These are phyloP conservation scores for Sesia bembeciformis DNA, from an alignment of 2,888 invertebrate genomes.

Conservation along the genomic window DNA sequence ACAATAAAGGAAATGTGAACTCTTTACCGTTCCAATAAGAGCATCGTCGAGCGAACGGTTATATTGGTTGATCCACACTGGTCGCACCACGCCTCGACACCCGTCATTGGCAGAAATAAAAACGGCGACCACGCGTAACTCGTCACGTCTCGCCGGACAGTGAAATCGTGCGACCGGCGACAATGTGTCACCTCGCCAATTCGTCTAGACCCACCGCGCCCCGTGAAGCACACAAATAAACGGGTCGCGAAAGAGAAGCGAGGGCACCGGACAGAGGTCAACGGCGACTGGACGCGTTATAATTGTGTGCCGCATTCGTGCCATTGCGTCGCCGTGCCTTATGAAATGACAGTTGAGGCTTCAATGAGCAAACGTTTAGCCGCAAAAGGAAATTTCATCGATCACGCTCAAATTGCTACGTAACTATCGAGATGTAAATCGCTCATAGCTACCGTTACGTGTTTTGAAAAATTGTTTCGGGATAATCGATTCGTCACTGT, in stretches of 20 bases:
- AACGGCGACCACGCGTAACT: slow-evolving; percentile 72
- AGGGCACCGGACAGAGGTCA: slow-evolving; percentile 28
- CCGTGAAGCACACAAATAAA: slow-evolving; percentile 13
- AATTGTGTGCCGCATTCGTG: slow-evolving; percentile 43
- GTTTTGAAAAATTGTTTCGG: slow-evolving; percentile 68
- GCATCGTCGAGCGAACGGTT: slow-evolving; percentile 18
- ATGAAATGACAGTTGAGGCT: slow-evolving; percentile 69
- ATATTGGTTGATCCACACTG: slow-evolving; percentile 39
- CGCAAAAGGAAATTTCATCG: slow-evolving; percentile 66
- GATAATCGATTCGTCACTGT: slow-evolving; percentile 63
- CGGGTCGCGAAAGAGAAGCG: slow-evolving; percentile 11
- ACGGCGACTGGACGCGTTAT: slow-evolving; percentile 30
- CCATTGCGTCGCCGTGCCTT: slow-evolving; percentile 55
- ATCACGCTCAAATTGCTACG: slow-evolving; percentile 68
- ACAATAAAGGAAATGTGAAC: slow-evolving; percentile 22
- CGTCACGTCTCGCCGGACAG: slow-evolving; percentile 69
- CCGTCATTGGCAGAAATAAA: slow-evolving; percentile 75
- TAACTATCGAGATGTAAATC: slow-evolving; percentile 68
- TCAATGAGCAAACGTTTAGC: slow-evolving; percentile 60
- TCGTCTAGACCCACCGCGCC: slow-evolving; percentile 27
- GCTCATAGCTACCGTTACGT: slow-evolving; percentile 61
- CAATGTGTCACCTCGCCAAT: slow-evolving; percentile 61
- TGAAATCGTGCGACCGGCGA: slow-evolving; percentile 69
- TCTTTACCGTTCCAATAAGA: slow-evolving; percentile 33
- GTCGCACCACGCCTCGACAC: slow-evolving; percentile 70